Evolutionary conservation across 1,140 invertebrate genomes (phyloP).

Genomic region (Camponotus pennsylvanicus): DNA sequence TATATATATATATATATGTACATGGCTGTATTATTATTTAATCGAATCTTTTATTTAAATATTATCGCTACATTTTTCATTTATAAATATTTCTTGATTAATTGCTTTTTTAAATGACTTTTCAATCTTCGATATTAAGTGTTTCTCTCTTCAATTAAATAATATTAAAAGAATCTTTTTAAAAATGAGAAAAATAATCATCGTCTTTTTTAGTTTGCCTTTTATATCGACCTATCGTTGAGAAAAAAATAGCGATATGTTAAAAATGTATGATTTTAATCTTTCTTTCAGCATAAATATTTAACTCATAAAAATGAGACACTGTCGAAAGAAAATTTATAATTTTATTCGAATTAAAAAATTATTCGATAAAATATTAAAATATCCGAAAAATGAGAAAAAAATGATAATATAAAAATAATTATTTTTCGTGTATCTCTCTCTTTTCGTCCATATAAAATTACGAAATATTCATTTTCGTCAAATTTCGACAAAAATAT

Average conservation of each 20-base stretch:
- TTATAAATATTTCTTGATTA: background rate
- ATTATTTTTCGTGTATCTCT: too few relatives aligned
- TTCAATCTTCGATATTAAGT: constrained; percentile 4
- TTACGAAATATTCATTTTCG: background rate
- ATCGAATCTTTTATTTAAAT: background rate
- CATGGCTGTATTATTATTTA: too few relatives aligned
- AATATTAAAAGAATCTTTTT: background rate
- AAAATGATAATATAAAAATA: too few relatives aligned
- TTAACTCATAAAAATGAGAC: background rate
- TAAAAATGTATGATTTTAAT: background rate
- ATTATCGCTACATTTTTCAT: background rate
- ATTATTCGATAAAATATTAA: background rate
- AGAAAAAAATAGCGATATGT: background rate
- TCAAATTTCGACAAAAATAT: background rate
- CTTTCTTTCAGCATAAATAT: background rate
- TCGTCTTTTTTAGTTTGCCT: background rate
- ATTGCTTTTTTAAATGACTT: background rate
- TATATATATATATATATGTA: background rate
- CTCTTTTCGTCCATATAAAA: background rate
- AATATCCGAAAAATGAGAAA: too few relatives aligned
- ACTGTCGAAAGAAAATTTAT: background rate
- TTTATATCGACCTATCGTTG: background rate
- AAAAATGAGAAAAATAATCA: background rate
- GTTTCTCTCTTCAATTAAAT: constrained; percentile 2
- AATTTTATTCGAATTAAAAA: background rate